Conservation (phyloP, 1,140 invertebrate species). For the Saccostrea glomerata region DNA sequence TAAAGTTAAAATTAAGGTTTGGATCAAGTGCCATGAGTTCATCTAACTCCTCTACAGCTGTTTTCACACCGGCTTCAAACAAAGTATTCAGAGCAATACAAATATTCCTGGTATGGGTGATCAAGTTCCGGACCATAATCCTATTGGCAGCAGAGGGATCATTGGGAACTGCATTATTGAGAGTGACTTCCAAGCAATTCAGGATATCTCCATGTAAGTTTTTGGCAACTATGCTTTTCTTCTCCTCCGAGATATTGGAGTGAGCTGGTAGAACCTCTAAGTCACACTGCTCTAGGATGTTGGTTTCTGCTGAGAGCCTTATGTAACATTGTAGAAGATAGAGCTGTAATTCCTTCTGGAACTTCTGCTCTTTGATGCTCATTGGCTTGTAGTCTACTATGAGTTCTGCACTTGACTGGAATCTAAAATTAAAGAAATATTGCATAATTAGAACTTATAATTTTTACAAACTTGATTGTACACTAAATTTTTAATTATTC, state of each 20-base stretch:
- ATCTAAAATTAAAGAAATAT: slow-evolving; percentile 29
- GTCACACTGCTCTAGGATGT: slow-evolving; percentile 51
- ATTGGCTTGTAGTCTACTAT: slow-evolving; percentile 56
- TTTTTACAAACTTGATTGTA: too few relatives aligned
- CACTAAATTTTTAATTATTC: too few relatives aligned
- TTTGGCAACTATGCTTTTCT: slow-evolving; percentile 42
- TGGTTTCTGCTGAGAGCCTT: slow-evolving; percentile 51
- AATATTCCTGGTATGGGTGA: slow-evolving; percentile 55
- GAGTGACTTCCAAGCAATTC: slow-evolving; percentile 45
- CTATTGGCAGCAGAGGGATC: slow-evolving; percentile 1
- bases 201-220: slow-evolving; percentile 52
- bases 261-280: slow-evolving; percentile 26
- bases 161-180: slow-evolving; percentile 43
- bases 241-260: background rate
- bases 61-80: slow-evolving; percentile 53
- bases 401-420: slow-evolving; percentile 68
- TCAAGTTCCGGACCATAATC: slow-evolving; percentile 35
- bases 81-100: slow-evolving; percentile 58
- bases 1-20: slow-evolving; percentile 57
- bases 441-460: background rate
- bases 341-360: slow-evolving; percentile 62
- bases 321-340: slow-evolving; percentile 65
- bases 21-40: slow-evolving; percentile 43
- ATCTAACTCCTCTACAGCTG: slow-evolving; percentile 61
- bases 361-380: slow-evolving; percentile 55